Conservation (phyloP, 2,888 invertebrate species). For the Cyclophora albipunctata region DNA sequence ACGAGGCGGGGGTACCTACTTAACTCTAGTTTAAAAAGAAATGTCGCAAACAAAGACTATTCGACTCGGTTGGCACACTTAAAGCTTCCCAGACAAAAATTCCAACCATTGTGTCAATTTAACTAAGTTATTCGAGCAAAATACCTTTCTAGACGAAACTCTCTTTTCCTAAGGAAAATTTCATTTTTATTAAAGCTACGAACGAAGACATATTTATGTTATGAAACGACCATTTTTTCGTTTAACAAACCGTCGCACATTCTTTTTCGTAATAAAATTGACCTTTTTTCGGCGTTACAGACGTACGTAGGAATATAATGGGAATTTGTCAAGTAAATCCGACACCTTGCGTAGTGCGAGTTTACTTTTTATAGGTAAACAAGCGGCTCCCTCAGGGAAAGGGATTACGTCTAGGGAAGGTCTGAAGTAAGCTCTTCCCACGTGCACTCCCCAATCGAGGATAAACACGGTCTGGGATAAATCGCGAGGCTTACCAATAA, state of each 20-base stretch:
- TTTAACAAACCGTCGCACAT: constrained; percentile 57
- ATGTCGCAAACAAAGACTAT: constrained; percentile 8
- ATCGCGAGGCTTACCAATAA: constrained; percentile 33
- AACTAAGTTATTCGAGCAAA: constrained; percentile 29
- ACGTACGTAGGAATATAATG: constrained; percentile 52
- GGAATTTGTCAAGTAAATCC: constrained; percentile 61
- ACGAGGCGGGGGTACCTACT: no score
- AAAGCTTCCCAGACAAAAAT: constrained; percentile 18
- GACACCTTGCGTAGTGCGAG: constrained; percentile 49
- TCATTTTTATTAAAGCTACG: constrained; percentile 34
- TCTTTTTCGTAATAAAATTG: constrained; percentile 49
- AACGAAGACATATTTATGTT: constrained; percentile 46
- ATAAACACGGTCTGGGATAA: constrained; percentile 40
- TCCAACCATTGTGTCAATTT: constrained; percentile 21
- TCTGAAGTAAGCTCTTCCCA: constrained; percentile 22
- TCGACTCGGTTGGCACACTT: constrained; percentile 8
- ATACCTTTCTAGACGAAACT: constrained; percentile 26
- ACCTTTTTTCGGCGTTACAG: constrained; percentile 49
- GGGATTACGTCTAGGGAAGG: constrained; percentile 36
- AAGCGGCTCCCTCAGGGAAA: constrained; percentile 33
- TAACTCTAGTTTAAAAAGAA: constrained; percentile 4
- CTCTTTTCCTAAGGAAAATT: constrained; percentile 22
- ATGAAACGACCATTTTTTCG: constrained; percentile 54
- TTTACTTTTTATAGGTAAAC: constrained; percentile 54
- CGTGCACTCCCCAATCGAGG: constrained; percentile 35